Conservation (phyloP, 1,140 invertebrate species). For the Dinothrombium tinctorium region DNA sequence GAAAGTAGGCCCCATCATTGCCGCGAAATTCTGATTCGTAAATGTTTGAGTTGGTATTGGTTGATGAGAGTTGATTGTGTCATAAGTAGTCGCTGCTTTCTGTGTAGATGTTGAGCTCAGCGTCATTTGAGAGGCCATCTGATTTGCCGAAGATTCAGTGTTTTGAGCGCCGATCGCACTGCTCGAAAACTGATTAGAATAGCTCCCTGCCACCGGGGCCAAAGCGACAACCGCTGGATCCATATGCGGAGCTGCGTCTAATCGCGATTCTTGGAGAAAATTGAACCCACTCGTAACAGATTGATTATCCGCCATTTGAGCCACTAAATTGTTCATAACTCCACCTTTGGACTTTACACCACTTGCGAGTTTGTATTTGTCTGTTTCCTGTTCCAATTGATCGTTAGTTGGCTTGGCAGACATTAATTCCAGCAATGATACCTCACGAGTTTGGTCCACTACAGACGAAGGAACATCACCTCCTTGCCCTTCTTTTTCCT, state of each 20-base stretch:
- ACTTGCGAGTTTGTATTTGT: no score
- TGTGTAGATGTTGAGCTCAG: not conserved
- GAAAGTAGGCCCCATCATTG: not conserved
- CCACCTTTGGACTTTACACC: no score
- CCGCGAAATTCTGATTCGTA: conserved; percentile 2
- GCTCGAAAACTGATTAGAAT: conserved; percentile 10
- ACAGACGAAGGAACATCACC: no score
- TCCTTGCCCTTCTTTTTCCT: no score
- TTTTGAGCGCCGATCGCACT: no score
- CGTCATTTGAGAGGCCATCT: not conserved
- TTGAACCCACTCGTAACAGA: no score
- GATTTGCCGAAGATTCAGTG: not conserved
- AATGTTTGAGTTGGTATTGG: conserved; percentile 6
- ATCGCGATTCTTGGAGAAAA: conserved; percentile 6
- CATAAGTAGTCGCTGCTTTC: not conserved
- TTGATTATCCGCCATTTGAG: no score
- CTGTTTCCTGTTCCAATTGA: no score
- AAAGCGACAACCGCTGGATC: conserved; percentile 25
- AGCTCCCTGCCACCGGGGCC: conserved; percentile 16
- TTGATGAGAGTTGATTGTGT: not conserved
- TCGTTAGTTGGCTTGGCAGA: no score
- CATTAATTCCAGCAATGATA: no score
- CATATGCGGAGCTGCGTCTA: conserved; percentile 20
- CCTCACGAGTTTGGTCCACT: no score
- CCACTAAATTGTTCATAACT: no score